Conservation (phyloP, 2,797 vertebrate species). For the Babyrousa celebensis region DNA sequence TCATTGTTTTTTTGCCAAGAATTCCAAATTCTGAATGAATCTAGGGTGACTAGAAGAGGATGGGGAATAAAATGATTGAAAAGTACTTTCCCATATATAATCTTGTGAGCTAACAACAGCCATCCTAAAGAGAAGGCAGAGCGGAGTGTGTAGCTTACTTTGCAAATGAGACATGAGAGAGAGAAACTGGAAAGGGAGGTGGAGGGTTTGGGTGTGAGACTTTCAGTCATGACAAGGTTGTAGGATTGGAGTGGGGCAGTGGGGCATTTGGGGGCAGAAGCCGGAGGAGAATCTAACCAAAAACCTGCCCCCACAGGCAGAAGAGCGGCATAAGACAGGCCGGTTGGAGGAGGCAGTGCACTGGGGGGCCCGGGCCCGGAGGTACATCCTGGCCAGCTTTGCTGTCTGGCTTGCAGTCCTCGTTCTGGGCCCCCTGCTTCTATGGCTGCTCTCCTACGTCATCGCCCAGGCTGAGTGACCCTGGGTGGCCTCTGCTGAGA, state of each 20-base stretch:
- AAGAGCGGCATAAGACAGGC: slow-evolving; percentile 80
- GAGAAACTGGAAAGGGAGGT: slow-evolving; percentile 12
- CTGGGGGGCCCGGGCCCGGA: slow-evolving; percentile 86
- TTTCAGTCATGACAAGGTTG: slow-evolving; percentile 1
- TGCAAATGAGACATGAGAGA: slow-evolving; percentile 29
- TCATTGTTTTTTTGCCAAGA: slow-evolving; percentile 22
- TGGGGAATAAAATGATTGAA: neutral
- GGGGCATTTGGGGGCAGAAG: slow-evolving; percentile 64
- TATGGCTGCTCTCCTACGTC: slow-evolving; percentile 91
- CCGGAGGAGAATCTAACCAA: slow-evolving; percentile 80
- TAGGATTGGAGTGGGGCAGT: slow-evolving; percentile 7
- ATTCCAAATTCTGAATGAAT: slow-evolving; percentile 61
- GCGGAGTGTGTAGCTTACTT: slow-evolving; percentile 24
- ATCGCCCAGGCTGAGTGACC: slow-evolving; percentile 91
- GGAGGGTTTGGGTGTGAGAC: neutral
- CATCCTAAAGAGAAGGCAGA: neutral
- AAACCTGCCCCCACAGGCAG: slow-evolving; percentile 90
- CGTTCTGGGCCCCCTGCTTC: slow-evolving; percentile 78
- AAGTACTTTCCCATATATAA: neutral
- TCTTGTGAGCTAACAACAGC: slow-evolving; percentile 3
- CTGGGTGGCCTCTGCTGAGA: slow-evolving; percentile 73
- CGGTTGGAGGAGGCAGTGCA: slow-evolving; percentile 2
- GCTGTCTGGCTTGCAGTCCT: slow-evolving; percentile 87
- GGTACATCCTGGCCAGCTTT: slow-evolving; percentile 89
- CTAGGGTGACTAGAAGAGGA: slow-evolving; percentile 60